A percentile compares a stretch with the other conserved stretches of the same genome.
These are phyloP conservation scores for Columba livia DNA, from an alignment of 2,113 vertebrate genomes.

Conservation along the genomic window DNA sequence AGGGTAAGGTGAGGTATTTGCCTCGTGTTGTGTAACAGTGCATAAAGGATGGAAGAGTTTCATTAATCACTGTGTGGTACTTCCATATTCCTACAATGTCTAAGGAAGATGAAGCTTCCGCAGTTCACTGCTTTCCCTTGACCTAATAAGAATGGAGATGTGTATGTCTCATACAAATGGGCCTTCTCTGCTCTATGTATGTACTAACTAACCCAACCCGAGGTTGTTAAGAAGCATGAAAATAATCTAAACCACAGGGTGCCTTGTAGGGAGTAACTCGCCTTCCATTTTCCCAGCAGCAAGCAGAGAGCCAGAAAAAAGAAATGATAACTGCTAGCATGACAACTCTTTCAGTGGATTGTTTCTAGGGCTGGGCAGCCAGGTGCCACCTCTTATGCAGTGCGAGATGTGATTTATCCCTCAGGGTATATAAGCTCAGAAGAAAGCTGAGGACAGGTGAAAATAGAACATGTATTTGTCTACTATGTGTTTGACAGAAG, in stretches of 20 bases:
- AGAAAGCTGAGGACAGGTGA: constrained; percentile 1
- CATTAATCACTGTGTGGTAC: neutral
- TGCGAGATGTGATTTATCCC: neutral
- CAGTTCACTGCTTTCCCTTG: neutral
- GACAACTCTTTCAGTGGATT: neutral
- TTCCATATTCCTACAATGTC: neutral
- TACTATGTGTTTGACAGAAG: neutral
- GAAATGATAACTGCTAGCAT: neutral
- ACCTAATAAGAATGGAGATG: neutral
- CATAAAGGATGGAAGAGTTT: neutral
- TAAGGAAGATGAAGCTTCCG: constrained; percentile 11
- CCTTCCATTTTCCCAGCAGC: neutral
- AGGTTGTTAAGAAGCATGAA: neutral
- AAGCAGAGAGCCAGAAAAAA: neutral
- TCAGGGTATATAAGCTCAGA: neutral
- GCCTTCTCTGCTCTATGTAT: neutral
- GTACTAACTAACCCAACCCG: neutral
- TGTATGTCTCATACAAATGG: neutral
- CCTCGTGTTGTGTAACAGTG: neutral
- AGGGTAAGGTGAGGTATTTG: neutral
- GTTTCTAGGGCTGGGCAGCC: neutral
- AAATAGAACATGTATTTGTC: neutral
- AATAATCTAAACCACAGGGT: neutral
- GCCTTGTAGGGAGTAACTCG: neutral
- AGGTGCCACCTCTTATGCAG: neutral